These are phyloP conservation scores for Lasioglossum leucozonium DNA, from an alignment of 2,888 invertebrate genomes.

Conservation along the genomic window DNA sequence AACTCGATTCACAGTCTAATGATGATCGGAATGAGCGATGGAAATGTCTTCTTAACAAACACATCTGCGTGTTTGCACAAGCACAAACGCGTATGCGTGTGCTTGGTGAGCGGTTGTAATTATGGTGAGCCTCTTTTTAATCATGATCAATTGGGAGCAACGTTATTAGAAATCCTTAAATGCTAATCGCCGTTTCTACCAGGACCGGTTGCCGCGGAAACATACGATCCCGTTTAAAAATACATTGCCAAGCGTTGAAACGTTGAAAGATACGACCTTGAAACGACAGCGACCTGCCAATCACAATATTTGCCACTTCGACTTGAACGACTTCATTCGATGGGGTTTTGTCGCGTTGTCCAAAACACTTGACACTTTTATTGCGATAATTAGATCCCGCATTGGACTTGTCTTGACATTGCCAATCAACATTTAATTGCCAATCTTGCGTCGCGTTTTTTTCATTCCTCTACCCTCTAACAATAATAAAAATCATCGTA, in stretches of 20 bases:
- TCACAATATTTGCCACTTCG: slow-evolving; percentile 8
- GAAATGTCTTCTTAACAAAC: too few relatives aligned
- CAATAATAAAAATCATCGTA: not conserved
- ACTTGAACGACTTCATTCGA: slow-evolving; percentile 10
- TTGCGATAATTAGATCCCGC: slow-evolving; percentile 13
- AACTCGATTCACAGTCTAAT: too few relatives aligned
- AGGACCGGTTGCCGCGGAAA: not conserved
- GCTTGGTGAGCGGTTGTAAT: not conserved
- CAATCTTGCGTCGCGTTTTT: not conserved
- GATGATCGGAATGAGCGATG: too few relatives aligned
- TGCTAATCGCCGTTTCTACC: not conserved
- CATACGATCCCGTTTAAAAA: not conserved
- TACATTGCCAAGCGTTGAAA: not conserved
- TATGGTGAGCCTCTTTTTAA: not conserved
- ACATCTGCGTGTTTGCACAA: too few relatives aligned
- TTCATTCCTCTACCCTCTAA: not conserved
- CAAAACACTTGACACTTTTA: slow-evolving; percentile 3
- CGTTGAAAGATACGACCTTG: slow-evolving; percentile 14
- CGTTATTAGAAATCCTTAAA: not conserved
- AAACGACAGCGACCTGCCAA: not conserved
- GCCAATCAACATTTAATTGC: not conserved
- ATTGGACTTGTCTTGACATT: slow-evolving; percentile 2
- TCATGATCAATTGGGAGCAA: not conserved
- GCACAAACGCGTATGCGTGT: not conserved
- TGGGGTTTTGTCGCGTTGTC: not conserved